Conservation (phyloP, 2,113 vertebrate genomes). For the Alligator sinensis region DNA sequence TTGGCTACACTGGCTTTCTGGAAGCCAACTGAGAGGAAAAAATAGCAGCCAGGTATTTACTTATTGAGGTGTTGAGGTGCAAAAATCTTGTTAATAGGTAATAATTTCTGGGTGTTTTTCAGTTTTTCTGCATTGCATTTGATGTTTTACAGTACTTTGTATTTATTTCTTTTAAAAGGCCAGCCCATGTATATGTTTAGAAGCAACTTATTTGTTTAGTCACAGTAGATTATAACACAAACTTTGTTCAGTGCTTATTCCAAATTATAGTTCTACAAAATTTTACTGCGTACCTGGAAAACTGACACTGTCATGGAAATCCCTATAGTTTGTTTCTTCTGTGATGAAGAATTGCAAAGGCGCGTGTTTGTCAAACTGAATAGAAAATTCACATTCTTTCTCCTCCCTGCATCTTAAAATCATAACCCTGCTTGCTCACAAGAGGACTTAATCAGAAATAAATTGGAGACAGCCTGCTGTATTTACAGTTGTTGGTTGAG, state of each 20-base stretch:
- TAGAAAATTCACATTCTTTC: slow-evolving; percentile 9
- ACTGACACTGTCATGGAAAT: neutral
- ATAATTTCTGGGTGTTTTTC: slow-evolving; percentile 2
- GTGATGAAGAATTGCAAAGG: slow-evolving; percentile 18
- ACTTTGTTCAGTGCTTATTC: neutral
- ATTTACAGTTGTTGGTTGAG: slow-evolving; percentile 65
- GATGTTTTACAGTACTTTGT: neutral
- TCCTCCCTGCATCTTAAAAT: slow-evolving; percentile 26
- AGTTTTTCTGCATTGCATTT: neutral
- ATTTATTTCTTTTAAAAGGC: neutral
- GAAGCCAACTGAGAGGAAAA: neutral
- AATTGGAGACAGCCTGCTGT: slow-evolving; percentile 61
- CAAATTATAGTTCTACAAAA: neutral
- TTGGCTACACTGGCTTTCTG: neutral
- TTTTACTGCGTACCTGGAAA: neutral
- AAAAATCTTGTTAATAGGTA: slow-evolving; percentile 5
- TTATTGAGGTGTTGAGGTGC: neutral
- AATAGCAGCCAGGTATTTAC: neutral
- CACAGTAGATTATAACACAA: neutral
- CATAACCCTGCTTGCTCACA: slow-evolving; percentile 26
- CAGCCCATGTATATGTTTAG: neutral
- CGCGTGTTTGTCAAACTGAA: slow-evolving; percentile 27
- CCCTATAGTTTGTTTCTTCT: slow-evolving; percentile 29
- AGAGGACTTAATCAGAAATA: slow-evolving; percentile 64
- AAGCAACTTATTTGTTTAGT: neutral